phyloP scores from a whole-genome alignment of 2,797 vertebrate species.

The Rallus crepitans region DNA sequence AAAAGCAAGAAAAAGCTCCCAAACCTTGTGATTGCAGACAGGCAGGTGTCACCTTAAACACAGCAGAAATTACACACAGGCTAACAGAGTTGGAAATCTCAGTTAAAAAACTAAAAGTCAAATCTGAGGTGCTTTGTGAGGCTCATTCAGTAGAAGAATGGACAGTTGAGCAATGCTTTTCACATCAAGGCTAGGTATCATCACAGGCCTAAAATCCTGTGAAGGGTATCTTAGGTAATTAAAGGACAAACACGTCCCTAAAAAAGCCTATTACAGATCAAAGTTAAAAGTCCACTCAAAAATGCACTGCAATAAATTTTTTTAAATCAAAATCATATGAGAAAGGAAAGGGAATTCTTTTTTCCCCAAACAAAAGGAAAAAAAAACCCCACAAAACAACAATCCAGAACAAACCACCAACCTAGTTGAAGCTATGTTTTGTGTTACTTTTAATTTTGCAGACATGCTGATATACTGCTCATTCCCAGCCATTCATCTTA shows the following conservation, averaged over 20 bases:
- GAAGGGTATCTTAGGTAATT: not conserved
- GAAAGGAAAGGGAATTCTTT: too few species aligned
- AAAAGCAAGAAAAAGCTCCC: not conserved
- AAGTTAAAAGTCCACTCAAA: not conserved
- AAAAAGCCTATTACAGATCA: not conserved
- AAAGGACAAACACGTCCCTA: not conserved
- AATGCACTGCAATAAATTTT: not conserved
- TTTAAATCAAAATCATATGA: not conserved
- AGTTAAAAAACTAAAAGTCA: not conserved
- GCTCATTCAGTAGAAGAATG: not conserved
- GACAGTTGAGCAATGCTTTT: not conserved
- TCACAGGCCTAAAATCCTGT: not conserved
- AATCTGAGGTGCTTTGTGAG: not conserved
- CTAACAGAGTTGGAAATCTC: not conserved
- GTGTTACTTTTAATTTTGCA: not conserved
- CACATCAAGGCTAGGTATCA: not conserved
- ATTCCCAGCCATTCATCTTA: not conserved
- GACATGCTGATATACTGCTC: not conserved
- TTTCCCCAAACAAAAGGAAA: too few species aligned
- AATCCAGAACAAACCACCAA: not conserved
- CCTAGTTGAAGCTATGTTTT: not conserved
- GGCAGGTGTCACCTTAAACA: not conserved
- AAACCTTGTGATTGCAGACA: not conserved
- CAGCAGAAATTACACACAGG: not conserved
- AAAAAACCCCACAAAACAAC: not conserved